Base-by-base conservation (phyloP, 2,888 invertebrate species). In the Lymantria dispar region DNA sequence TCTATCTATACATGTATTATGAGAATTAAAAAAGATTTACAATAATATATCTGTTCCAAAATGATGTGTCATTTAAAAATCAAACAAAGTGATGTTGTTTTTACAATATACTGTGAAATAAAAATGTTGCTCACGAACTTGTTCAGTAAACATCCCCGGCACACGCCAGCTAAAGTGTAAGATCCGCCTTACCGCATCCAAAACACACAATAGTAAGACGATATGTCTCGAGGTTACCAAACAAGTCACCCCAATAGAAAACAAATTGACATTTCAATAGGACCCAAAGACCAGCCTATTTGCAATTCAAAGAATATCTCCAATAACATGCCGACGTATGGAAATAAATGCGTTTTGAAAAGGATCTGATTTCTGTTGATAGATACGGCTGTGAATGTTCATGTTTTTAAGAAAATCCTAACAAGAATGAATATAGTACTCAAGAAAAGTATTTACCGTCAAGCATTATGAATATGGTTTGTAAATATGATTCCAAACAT, bases 231-330 rank as follows among this genome's bases (percentile, higher is more conserved):
- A 66, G 65, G 73, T 74, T 74, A 73, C 76, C 78, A 72, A 76
- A 80, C 66, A 60, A 68, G 50, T 58, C 60, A 81, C 83, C 85
- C 85, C 85, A 81, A 87, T 86, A 85, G 87, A 87, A 88, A 90
- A 91, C 87, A 89, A 90, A 90, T 90, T 89, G 90, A 87, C 90
- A 83, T 88, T 87, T 90, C 85, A 87, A 90, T 89, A 75, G 85
- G 68, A 74, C 75, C 75, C 78, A 76, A 78, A 79, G 85, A 80
- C 80, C 74, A 58, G 64, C 74, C 70, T 77, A 90, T 90, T 91
- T 89, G 87, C 90, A 90, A 90, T 88, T 90, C 89, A 90, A 91
- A 87, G 85, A 75, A 72, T 78, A 22, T 86, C 80, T 74, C 84
- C 89, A 85, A 88, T 86, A 87, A 84, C 85, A 80, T 72, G 77